phyloP scores from a whole-genome alignment of 2,113 vertebrate species.

The Calonectris borealis region DNA sequence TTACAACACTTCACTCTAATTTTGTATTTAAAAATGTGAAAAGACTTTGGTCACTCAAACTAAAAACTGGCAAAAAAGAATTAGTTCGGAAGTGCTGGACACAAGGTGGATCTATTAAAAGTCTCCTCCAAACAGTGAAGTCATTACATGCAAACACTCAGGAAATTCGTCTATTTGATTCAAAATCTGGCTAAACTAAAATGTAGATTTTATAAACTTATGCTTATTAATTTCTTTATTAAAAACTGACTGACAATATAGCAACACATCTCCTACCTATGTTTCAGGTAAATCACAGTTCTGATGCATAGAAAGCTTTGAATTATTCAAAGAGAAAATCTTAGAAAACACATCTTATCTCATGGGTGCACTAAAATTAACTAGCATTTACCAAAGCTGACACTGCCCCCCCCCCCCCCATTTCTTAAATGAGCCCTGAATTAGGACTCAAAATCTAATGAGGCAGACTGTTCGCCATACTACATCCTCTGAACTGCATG shows the following conservation, averaged over 20 bases:
- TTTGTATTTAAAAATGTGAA: background rate
- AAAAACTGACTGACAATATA: background rate
- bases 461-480: background rate
- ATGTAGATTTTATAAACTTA: background rate
- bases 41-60: background rate
- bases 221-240: background rate
- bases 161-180: background rate
- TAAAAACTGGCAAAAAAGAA: background rate
- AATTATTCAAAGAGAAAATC: background rate
- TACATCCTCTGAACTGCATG: background rate
- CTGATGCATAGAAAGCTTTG: background rate
- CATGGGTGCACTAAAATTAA: background rate
- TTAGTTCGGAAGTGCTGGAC: background rate
- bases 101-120: background rate
- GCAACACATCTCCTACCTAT: background rate
- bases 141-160: background rate
- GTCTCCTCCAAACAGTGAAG: background rate
- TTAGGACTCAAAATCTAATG: background rate
- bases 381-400: background rate
- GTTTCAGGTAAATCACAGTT: background rate
- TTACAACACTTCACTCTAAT: background rate
- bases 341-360: background rate
- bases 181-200: background rate
- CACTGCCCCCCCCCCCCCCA: fast-evolving
- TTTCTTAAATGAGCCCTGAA: background rate